These are phyloP conservation scores for Phthorimaea operculella DNA, from an alignment of 1,140 invertebrate species.

Conservation along the genomic window DNA sequence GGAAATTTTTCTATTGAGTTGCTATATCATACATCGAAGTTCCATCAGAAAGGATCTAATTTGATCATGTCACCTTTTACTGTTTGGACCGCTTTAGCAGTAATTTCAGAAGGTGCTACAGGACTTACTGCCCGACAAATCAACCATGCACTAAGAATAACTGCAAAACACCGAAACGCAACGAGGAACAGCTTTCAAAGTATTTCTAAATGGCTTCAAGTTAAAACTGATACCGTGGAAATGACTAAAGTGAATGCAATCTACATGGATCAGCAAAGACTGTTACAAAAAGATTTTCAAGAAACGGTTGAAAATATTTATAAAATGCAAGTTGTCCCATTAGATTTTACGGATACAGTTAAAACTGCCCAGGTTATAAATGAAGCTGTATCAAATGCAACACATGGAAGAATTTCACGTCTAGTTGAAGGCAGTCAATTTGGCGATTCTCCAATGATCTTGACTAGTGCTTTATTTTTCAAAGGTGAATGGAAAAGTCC, in stretches of 20 bases:
- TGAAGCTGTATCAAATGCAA: constrained; percentile 70
- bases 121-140: constrained; percentile 51
- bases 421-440: constrained; percentile 67
- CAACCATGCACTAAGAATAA: constrained; percentile 33
- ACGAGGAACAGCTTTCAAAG: constrained; percentile 42
- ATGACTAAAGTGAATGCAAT: constrained; percentile 45
- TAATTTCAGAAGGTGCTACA: constrained; percentile 60
- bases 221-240: constrained; percentile 45
- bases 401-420: constrained; percentile 73
- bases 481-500: constrained; percentile 82
- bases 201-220: constrained; percentile 46
- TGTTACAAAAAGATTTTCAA: constrained; percentile 39
- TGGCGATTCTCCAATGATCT: constrained; percentile 71
- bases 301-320: constrained; percentile 57
- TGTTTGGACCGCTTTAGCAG: constrained; percentile 65
- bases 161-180: constrained; percentile 26
- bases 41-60: constrained; percentile 28
- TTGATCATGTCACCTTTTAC: constrained; percentile 64
- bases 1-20: constrained; percentile 58
- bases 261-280: constrained; percentile 33
- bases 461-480: constrained; percentile 85
- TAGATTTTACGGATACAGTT: constrained; percentile 70
- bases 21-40: constrained; percentile 36
- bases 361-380: constrained; percentile 72
- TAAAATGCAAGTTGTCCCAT: constrained; percentile 63